Percentiles rank a stretch among this genome's conserved stretches.
Conservation (phyloP, 2,888 invertebrate genomes). For the Yponomeuta malinellus region DNA sequence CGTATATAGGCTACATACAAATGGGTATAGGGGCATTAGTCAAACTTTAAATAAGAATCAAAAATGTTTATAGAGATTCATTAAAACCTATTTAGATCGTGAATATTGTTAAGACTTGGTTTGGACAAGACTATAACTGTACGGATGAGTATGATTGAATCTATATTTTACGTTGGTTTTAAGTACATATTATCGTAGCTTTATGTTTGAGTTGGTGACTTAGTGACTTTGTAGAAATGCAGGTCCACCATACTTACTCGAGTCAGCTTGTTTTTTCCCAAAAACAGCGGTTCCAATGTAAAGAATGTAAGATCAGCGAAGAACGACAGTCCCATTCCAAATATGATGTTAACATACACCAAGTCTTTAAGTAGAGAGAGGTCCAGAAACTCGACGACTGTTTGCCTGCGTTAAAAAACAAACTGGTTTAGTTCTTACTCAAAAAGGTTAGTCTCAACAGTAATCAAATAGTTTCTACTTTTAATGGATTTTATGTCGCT, state of each 20-base stretch:
- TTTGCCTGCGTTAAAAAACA: slow-evolving; percentile 53
- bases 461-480: neutral
- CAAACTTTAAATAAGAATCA: too few relatives aligned
- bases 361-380: slow-evolving; percentile 78
- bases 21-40: too few relatives aligned
- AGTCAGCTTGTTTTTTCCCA: slow-evolving; percentile 70
- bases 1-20: too few relatives aligned
- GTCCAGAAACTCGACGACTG: slow-evolving; percentile 77
- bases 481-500: neutral
- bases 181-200: too few relatives aligned
- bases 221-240: neutral
- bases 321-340: slow-evolving; percentile 81
- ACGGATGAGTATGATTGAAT: too few relatives aligned
- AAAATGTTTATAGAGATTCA: too few relatives aligned
- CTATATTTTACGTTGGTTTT: too few relatives aligned
- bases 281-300: slow-evolving; percentile 80
- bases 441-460: neutral
- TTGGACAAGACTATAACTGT: too few relatives aligned
- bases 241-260: slow-evolving; percentile 39
- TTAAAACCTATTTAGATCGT: too few relatives aligned
- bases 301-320: slow-evolving; percentile 83
- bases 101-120: too few relatives aligned
- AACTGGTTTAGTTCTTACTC: slow-evolving; percentile 5
- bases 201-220: too few relatives aligned
- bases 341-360: slow-evolving; percentile 80